These are phyloP conservation scores for Cynopterus brachyotis DNA, from an alignment of 2,113 vertebrate species.

Conservation along the genomic window DNA sequence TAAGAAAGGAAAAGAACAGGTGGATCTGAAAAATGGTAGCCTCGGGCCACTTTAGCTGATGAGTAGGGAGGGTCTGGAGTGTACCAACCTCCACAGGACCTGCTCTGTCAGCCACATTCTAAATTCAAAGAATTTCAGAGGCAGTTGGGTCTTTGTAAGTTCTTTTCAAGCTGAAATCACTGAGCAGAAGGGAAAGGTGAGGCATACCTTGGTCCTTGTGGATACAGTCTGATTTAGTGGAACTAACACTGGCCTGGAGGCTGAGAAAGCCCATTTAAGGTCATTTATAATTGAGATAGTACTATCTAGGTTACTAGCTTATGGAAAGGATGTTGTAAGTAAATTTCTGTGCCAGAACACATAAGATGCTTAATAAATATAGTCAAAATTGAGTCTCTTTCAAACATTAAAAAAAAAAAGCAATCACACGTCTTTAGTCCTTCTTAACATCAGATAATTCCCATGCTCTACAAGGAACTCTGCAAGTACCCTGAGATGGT, in stretches of 20 bases:
- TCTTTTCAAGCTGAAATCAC: background rate
- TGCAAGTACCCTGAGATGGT: background rate
- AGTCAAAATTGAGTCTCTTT: background rate
- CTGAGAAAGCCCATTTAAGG: background rate
- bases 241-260: background rate
- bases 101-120: background rate
- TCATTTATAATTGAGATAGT: constrained; percentile 4
- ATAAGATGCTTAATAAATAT: background rate
- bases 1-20: background rate
- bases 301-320: background rate
- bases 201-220: background rate
- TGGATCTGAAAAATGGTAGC: background rate
- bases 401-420: background rate
- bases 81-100: rapidly evolving
- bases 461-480: rapidly evolving
- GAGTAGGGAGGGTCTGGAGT: no score
- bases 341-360: background rate
- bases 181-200: background rate
- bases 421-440: rapidly evolving
- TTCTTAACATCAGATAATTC: background rate
- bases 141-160: background rate
- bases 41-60: background rate
- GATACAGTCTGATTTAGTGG: background rate
- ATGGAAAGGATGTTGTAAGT: background rate
- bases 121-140: background rate